phyloP scores from a whole-genome alignment of 2,113 vertebrate species.

The Etheostoma spectabile region DNA sequence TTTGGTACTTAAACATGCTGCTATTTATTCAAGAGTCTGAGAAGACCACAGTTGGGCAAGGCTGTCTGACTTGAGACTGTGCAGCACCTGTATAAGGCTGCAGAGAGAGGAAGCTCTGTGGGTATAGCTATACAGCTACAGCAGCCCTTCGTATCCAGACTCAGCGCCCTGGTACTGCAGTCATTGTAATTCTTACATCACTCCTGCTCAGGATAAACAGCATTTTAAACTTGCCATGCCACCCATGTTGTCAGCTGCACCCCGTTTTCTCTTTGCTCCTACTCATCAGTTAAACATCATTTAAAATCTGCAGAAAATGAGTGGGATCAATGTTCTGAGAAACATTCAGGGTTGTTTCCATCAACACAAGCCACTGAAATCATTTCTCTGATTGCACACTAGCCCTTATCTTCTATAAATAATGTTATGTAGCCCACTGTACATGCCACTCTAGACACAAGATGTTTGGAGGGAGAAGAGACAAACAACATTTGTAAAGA shows the following conservation, averaged over 20 bases:
- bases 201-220: constrained; percentile 53
- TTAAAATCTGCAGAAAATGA: constrained; percentile 68
- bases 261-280: constrained; percentile 47
- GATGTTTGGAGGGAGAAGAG: constrained; percentile 21
- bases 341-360: constrained; percentile 40
- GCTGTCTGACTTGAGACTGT: constrained; percentile 74
- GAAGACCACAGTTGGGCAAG: constrained; percentile 79
- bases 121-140: constrained; percentile 31
- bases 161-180: constrained; percentile 8
- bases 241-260: constrained; percentile 62
- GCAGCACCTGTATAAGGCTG: constrained; percentile 53
- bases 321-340: constrained; percentile 50
- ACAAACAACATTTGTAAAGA: constrained; percentile 52
- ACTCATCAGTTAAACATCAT: constrained; percentile 57
- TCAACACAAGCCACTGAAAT: constrained; percentile 55
- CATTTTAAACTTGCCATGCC: constrained; percentile 50
- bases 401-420: constrained; percentile 51
- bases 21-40: constrained; percentile 84
- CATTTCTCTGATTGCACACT: constrained; percentile 64
- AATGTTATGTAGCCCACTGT: constrained; percentile 43
- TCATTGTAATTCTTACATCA: constrained; percentile 43
- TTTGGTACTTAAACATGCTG: constrained; percentile 69
- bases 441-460: constrained; percentile 22
- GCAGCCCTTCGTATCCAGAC: constrained; percentile 19
- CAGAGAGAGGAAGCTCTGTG: constrained; percentile 73